Base-by-base conservation (phyloP, 2,888 invertebrate genomes). In the Hirudinaria manillensis region DNA sequence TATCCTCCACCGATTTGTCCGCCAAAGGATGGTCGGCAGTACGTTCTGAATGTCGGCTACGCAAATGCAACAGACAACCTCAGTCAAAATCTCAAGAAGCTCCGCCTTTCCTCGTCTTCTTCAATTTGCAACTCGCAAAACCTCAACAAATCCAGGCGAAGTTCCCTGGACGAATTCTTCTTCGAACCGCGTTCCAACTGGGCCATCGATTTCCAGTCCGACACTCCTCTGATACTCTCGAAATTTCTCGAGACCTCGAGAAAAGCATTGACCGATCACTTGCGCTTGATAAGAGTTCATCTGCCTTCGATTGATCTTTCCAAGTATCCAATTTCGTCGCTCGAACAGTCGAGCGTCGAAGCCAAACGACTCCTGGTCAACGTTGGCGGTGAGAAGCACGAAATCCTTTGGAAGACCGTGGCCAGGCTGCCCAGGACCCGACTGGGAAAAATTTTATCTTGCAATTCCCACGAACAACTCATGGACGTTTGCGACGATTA, bases 401-500 rank as follows among this genome's bases (percentile, higher is more conserved):
- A 76, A 38, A 45, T 76, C 19, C 51, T 73, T 0, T 76, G 76
- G 76, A 73, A 24, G 61, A 76, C 76, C 4, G 19, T 76, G 51
- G 76, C 56, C 3, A 16, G 51, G 38, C 56, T 55, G 68, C 73
- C 76, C 10, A 61, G 36, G 16, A 68, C 66, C 4, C 67, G 76
- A 21, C 55, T 76, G 6, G 76, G 76, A 4, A 72, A 56, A 21
- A 36, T 76, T 32, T 55, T 71, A 32, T 24, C 61, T 1, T 73
- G 76, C 27, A 27, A 51, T 19, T 36, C 32, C 13, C 72, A 76
- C 72, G 73, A 76, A 56, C 66, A 76, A 27, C 56, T 76, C 32
- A 65, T 73, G 73, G 53, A 51, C 45, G 38, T 76, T 13, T 76
- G 76, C 38, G 76, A 76, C 56, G 76, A 76, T 38, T 76, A 73